Conservation (phyloP, 2,113 vertebrate genomes). For the Chlamydotis undulata region DNA sequence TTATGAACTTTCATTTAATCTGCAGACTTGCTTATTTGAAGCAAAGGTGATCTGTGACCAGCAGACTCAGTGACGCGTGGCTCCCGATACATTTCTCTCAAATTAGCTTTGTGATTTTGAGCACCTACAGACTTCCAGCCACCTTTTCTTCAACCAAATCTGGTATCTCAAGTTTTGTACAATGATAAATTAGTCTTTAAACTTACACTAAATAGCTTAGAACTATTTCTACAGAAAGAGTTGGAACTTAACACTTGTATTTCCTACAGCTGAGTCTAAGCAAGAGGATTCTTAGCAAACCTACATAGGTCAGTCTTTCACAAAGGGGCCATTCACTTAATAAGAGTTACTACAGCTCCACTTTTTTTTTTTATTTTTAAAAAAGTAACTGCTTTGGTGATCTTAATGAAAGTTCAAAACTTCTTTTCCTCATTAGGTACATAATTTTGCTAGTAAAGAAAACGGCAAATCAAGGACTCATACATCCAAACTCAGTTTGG, state of each 20-base stretch:
- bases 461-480: not conserved
- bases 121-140: not conserved
- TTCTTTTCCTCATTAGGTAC: not conserved
- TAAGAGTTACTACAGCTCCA: not conserved
- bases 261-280: not conserved
- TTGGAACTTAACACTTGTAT: slow-evolving; percentile 7
- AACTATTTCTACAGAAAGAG: not conserved
- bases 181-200: slow-evolving; percentile 1
- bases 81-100: not conserved
- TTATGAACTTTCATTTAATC: slow-evolving; percentile 12
- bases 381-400: not conserved
- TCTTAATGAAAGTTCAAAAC: not conserved
- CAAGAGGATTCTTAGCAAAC: not conserved
- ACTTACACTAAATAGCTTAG: not conserved
- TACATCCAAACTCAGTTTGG: not conserved
- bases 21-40: not conserved
- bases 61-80: not conserved
- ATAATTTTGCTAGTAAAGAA: not conserved
- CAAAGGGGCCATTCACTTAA: not conserved
- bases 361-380: not conserved
- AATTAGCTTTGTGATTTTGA: not conserved
- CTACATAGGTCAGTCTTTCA: not conserved
- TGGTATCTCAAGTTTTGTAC: not conserved
- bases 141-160: not conserved
- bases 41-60: not conserved